Percentiles rank a stretch among this genome's conserved stretches.
Evolutionary conservation across 2,113 vertebrate species (phyloP).

Genomic region (Microcebus lehilahytsara): DNA sequence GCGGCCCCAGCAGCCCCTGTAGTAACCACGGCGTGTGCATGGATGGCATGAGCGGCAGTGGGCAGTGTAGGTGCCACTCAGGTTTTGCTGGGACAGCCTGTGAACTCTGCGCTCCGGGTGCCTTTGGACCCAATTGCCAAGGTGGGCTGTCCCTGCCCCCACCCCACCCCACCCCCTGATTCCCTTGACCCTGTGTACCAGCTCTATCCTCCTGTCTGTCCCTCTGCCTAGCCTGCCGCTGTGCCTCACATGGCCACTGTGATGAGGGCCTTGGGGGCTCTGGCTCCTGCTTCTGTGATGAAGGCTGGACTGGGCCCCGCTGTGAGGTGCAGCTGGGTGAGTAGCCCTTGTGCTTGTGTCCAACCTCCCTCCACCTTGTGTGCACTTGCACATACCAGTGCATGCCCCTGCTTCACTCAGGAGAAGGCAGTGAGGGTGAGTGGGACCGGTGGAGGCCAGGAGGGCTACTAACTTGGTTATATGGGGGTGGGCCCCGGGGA

Average conservation of each 20-base stretch:
- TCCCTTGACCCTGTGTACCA: neutral
- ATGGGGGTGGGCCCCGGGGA: constrained; percentile 21
- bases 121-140: constrained; percentile 91
- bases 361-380: no score
- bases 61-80: constrained; percentile 85
- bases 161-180: accelerated
- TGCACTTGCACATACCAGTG: neutral
- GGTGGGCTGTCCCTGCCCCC: constrained; percentile 77
- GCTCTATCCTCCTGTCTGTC: neutral
- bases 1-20: constrained; percentile 90
- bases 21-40: constrained; percentile 84
- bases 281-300: constrained; percentile 89
- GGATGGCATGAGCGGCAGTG: constrained; percentile 85
- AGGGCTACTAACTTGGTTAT: constrained; percentile 34
- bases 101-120: constrained; percentile 83
- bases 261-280: constrained; percentile 86
- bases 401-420: no score
- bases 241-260: constrained; percentile 83
- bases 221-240: constrained; percentile 84
- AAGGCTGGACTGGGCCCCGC: constrained; percentile 87
- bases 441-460: neutral
- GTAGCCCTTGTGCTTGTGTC: neutral
- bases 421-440: neutral
- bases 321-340: constrained; percentile 88
- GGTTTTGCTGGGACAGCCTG: constrained; percentile 91